Base-by-base conservation (phyloP, 64 coral and sea anemone genomes). In the Montipora sp. region DNA sequence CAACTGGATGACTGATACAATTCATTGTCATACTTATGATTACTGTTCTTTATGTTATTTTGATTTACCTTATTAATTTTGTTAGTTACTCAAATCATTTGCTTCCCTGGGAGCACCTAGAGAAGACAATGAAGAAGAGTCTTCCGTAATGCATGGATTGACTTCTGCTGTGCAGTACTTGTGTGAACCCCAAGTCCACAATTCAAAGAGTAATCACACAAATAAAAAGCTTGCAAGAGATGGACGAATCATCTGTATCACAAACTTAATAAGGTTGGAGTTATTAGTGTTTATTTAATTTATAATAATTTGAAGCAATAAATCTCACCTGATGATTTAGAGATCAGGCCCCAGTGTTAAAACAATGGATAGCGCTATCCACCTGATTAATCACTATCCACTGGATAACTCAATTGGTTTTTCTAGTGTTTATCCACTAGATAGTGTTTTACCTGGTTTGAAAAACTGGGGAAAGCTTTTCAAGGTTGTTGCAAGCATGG, bases 231-330 rank as follows among this genome's bases (percentile, higher is more conserved):
- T 81, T 48, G 75, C 19, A 65, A 47, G 21, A 63, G 94, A 96
- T 57, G 84, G 87, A 21, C 88, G 97, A 77, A 98, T 98, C 47
- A 87, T 98, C 21, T 96, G 94, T 75, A 59, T 98, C 12, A 96
- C 97, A 89, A 83, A 95, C 59, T 63, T 98, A n/a, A 95, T 93
- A 89, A 98, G 90, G 96, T 98, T 46, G 50, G 84, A 60, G 16
- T 22, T 27, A 4, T 21, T 21, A 71, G 4, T 12, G 60, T 63
- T 12, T 11, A 57, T 11, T 8, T 11, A 57, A 57, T 57, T 57
- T 57, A 57, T 57, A 36, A 57, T 57, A 8, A 57, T 6, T 2
- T 57, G 6, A 57, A 8, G 53, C 53, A 57, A 57, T 8, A 57
- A 11, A 57, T 6, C 53, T 57, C 11, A 8, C 53, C 36, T 1